Percentiles rank a stretch among this genome's conserved stretches.
Conservation (phyloP, 2,113 vertebrate species). For the Galeopterus variegatus region DNA sequence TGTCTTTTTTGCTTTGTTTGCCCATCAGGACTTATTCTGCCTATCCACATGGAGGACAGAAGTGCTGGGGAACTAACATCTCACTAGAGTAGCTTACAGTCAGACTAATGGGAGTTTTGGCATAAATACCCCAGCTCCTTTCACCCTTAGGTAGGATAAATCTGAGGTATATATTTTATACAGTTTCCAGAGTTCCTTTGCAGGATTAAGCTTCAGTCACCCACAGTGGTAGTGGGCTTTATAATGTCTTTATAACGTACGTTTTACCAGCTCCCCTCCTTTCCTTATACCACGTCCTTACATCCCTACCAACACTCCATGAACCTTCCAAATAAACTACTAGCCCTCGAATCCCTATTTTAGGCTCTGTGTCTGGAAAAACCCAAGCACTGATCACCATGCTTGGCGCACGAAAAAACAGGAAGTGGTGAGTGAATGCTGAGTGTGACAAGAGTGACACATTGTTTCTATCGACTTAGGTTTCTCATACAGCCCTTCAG, state of each 20-base stretch:
- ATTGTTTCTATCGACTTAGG: background rate
- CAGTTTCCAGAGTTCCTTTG: background rate
- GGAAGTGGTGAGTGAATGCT: background rate
- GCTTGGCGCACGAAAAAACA: background rate
- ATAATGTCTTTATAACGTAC: background rate
- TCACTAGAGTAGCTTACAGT: background rate
- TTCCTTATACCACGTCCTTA: background rate
- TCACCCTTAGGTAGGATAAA: background rate
- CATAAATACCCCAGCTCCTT: background rate
- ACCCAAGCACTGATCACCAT: background rate
- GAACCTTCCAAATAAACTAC: background rate
- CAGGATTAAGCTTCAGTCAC: background rate
- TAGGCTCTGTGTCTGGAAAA: background rate
- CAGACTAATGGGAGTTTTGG: background rate
- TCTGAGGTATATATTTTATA: background rate
- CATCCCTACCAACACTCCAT: background rate
- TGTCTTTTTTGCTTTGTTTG: slow-evolving; percentile 27
- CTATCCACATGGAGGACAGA: background rate
- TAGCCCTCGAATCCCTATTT: background rate
- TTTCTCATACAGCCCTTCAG: background rate
- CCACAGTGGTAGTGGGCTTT: background rate
- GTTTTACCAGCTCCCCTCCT: background rate
- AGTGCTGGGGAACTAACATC: background rate
- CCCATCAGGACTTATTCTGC: background rate
- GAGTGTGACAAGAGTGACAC: background rate